Percentiles rank a stretch among this genome's conserved stretches.
Evolutionary conservation across 2,797 vertebrate species (phyloP).

Genomic region (Sebastes melanostomus): DNA sequence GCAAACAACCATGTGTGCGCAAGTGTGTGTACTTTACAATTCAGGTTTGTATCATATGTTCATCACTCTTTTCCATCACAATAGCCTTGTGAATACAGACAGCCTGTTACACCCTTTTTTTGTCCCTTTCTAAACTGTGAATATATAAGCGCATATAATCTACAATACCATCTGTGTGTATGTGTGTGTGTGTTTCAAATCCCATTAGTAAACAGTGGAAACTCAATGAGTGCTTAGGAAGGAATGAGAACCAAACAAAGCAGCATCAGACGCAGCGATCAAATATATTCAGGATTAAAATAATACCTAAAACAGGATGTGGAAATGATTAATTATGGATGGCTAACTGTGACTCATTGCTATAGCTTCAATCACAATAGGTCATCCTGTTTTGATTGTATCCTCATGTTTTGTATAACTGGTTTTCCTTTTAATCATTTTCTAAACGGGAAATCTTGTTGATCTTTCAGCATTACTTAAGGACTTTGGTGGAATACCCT

Average conservation of each 20-base stretch:
- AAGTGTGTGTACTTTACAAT: not conserved
- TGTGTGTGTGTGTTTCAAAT: not conserved
- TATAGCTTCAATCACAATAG: not conserved
- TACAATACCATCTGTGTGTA: not conserved
- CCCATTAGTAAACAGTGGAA: slow-evolving; percentile 30
- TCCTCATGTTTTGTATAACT: not conserved
- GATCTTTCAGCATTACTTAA: slow-evolving; percentile 14
- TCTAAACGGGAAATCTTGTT: slow-evolving; percentile 20
- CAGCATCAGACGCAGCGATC: not conserved
- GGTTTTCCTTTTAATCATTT: not conserved
- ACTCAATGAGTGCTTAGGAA: not conserved
- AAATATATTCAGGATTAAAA: not conserved
- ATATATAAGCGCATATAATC: not conserved
- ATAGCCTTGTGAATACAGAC: not conserved
- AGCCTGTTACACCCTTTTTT: slow-evolving; percentile 15
- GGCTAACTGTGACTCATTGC: not conserved
- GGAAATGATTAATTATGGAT: not conserved
- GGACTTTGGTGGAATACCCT: slow-evolving; percentile 1
- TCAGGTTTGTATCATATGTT: not conserved
- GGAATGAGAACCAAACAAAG: not conserved
- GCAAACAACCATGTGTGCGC: slow-evolving; percentile 11
- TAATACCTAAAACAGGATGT: not conserved
- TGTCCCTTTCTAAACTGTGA: slow-evolving; percentile 4
- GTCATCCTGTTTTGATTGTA: not conserved
- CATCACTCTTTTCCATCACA: not conserved